Percentiles rank a stretch among this genome's conserved stretches.
These are phyloP conservation scores for Piezodorus guildinii DNA, from an alignment of 1,140 invertebrate species.

Conservation along the genomic window DNA sequence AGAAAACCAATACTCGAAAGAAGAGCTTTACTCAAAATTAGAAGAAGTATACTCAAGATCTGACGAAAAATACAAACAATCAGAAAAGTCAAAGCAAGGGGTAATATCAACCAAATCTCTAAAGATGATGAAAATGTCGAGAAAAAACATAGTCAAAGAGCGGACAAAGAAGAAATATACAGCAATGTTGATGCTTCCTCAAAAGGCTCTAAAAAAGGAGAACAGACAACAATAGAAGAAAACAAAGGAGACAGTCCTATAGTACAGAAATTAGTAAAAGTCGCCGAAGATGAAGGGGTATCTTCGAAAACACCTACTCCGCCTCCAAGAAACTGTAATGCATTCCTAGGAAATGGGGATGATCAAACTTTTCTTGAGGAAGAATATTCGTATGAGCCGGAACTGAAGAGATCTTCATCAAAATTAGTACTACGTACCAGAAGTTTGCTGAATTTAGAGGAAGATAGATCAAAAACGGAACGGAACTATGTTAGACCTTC, in stretches of 20 bases:
- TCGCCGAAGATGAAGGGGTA: neutral
- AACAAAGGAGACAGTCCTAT: neutral
- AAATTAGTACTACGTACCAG: constrained; percentile 28
- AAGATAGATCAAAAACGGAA: constrained; percentile 7
- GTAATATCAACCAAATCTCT: neutral
- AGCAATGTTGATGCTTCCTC: neutral
- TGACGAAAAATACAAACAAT: too few relatives aligned
- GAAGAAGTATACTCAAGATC: too few relatives aligned
- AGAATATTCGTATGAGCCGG: constrained; percentile 30
- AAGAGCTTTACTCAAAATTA: too few relatives aligned
- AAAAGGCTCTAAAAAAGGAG: neutral
- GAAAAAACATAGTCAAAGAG: neutral
- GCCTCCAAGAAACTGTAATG: constrained; percentile 13
- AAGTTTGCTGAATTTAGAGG: constrained; percentile 28
- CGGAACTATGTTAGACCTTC: constrained; percentile 11
- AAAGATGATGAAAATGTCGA: neutral
- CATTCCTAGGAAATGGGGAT: constrained; percentile 1
- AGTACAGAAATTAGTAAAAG: constrained; percentile 1
- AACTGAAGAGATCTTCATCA: constrained; percentile 23
- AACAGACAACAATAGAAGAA: neutral
- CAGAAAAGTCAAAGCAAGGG: too few relatives aligned
- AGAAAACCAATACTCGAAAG: too few relatives aligned
- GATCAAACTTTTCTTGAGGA: constrained; percentile 27
- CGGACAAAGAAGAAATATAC: neutral
- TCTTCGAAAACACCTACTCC: neutral